Percentiles rank a stretch among this genome's conserved stretches.
Evolutionary conservation across 2,888 invertebrate genomes (phyloP).

Genomic region (Gerosis bhagava): DNA sequence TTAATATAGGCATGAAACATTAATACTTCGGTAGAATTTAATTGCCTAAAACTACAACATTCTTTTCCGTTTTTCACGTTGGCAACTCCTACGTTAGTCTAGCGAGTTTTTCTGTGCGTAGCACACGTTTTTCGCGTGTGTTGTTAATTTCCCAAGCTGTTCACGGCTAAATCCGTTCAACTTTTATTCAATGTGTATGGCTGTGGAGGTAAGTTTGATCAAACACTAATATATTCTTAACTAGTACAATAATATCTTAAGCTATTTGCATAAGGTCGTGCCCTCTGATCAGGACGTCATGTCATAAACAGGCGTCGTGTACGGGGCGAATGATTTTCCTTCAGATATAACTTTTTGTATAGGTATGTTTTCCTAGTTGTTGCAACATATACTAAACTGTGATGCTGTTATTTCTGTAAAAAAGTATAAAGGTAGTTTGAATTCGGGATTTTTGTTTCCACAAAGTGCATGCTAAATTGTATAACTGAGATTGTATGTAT

Average conservation of each 20-base stretch:
- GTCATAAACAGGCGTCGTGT: conserved; percentile 56
- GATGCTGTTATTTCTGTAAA: too few species aligned
- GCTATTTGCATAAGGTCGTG: conserved; percentile 50
- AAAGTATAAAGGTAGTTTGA: too few species aligned
- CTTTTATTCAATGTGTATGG: conserved; percentile 91
- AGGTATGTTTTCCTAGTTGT: too few species aligned
- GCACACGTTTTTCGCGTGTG: conserved; percentile 78
- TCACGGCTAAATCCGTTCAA: conserved; percentile 83
- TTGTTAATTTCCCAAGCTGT: conserved; percentile 73
- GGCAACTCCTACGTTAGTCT: conserved; percentile 55
- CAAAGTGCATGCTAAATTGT: too few species aligned
- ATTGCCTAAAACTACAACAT: too few species aligned
- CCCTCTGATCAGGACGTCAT: conserved; percentile 60
- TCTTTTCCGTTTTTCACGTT: conserved; percentile 24
- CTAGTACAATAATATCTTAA: too few species aligned
- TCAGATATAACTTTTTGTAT: conserved; percentile 1
- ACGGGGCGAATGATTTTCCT: conserved; percentile 47
- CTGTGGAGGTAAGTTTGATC: conserved; percentile 90
- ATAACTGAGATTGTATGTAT: too few species aligned
- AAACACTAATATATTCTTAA: background rate
- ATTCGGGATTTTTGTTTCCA: too few species aligned
- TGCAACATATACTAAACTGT: too few species aligned
- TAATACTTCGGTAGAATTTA: conserved; percentile 16
- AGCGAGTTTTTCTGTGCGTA: conserved; percentile 65
- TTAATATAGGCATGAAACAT: too few species aligned